A percentile compares a stretch with the other conserved stretches of the same genome.
phyloP scores from a whole-genome alignment of 2,888 invertebrate species.

The Dorcus hopei region DNA sequence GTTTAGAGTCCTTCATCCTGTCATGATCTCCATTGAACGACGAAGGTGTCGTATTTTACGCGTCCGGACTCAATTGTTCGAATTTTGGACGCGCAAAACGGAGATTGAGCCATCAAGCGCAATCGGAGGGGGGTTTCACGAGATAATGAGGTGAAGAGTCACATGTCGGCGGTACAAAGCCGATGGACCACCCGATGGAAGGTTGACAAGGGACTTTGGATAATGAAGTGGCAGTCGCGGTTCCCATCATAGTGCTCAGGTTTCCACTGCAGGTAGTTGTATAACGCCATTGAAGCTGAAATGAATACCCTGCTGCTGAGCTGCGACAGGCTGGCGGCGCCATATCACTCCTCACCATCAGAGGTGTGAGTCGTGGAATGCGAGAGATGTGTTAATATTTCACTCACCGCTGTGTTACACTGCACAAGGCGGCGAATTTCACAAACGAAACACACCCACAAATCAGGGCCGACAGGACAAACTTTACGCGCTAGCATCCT shows the following conservation, averaged over 20 bases:
- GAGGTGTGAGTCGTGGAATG: conserved; percentile 45
- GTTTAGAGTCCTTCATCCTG: not conserved
- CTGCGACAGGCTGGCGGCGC: conserved; percentile 38
- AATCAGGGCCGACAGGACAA: conserved; percentile 31
- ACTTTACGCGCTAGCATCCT: conserved; percentile 23
- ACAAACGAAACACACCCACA: conserved; percentile 40
- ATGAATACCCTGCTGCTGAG: conserved; percentile 31
- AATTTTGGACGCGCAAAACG: conserved; percentile 18
- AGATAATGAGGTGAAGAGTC: conserved; percentile 44
- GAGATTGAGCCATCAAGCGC: conserved; percentile 44
- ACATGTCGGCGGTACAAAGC: conserved; percentile 33
- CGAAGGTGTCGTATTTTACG: no score
- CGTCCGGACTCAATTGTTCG: no score
- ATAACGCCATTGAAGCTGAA: conserved; percentile 31
- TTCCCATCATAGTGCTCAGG: conserved; percentile 29
- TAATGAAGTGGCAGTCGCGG: conserved; percentile 42
- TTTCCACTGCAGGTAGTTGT: conserved; percentile 33
- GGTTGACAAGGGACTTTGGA: conserved; percentile 43
- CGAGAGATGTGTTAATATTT: conserved; percentile 45
- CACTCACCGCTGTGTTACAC: conserved; percentile 37
- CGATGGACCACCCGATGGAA: conserved; percentile 37
- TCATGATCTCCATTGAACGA: no score
- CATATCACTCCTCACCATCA: conserved; percentile 46
- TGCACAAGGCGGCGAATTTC: conserved; percentile 36
- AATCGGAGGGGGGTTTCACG: conserved; percentile 31